Evolutionary conservation across 2,113 vertebrate genomes (phyloP).

Genomic region (Mastomys coucha): DNA sequence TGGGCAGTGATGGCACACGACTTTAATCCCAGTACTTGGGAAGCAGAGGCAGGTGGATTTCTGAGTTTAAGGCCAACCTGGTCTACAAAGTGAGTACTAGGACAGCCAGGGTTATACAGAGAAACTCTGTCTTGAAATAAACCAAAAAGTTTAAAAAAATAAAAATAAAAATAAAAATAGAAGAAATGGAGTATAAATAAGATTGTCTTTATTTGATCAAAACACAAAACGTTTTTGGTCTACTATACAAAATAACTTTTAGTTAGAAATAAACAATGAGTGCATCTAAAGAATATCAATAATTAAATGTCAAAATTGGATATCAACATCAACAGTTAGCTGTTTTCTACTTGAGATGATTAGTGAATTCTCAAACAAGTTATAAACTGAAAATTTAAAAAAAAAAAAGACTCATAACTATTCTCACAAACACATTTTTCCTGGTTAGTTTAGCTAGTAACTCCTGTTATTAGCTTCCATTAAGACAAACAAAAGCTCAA

Average conservation of each 20-base stretch:
- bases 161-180: background rate
- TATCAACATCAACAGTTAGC: conserved; percentile 9
- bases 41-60: too few relatives aligned
- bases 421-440: background rate
- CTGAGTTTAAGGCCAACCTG: too few relatives aligned
- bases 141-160: too few relatives aligned
- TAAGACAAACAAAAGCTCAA: background rate
- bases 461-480: background rate
- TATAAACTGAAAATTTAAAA: background rate
- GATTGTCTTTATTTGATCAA: conserved; percentile 22
- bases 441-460: background rate
- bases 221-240: background rate
- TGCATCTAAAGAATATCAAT: background rate
- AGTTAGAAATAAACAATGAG: background rate
- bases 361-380: background rate
- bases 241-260: background rate
- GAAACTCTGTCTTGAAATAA: too few relatives aligned
- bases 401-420: background rate
- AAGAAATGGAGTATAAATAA: background rate
- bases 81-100: too few relatives aligned
- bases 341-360: background rate
- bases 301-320: background rate
- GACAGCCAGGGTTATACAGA: too few relatives aligned
- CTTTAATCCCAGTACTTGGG: too few relatives aligned
- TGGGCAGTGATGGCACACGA: too few relatives aligned